Evolutionary conservation across 2,113 vertebrate species (phyloP).

Genomic region (Lepus europaeus): DNA sequence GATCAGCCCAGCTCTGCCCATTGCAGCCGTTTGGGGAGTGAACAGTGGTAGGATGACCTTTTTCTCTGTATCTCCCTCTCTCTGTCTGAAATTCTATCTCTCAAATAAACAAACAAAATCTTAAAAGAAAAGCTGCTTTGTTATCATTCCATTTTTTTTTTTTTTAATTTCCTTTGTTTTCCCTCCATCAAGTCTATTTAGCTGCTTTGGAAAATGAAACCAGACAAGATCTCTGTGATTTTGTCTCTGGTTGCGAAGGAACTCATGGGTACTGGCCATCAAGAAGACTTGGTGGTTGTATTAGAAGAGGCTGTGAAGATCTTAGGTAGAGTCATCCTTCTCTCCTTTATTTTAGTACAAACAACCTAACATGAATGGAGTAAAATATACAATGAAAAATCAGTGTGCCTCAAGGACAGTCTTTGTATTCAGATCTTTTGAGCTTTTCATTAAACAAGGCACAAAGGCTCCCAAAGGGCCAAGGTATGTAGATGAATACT

Average conservation of each 20-base stretch:
- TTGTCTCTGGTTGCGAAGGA: slow-evolving; percentile 93
- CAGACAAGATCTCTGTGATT: slow-evolving; percentile 94
- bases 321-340: slow-evolving; percentile 86
- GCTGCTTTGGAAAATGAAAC: slow-evolving; percentile 95
- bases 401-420: neutral
- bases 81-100: too few species aligned
- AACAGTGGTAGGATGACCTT: too few species aligned
- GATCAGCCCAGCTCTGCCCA: too few species aligned
- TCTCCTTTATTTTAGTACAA: neutral
- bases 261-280: slow-evolving; percentile 89
- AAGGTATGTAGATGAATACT: neutral
- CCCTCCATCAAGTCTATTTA: slow-evolving; percentile 92
- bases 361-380: neutral
- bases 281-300: slow-evolving; percentile 91
- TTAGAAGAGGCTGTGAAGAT: slow-evolving; percentile 92
- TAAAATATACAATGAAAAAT: neutral
- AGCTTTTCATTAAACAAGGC: slow-evolving; percentile 14
- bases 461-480: slow-evolving; percentile 12
- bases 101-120: too few species aligned
- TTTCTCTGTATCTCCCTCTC: too few species aligned
- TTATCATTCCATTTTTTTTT: neutral
- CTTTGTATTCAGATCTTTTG: neutral
- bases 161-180: neutral
- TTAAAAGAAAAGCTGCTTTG: slow-evolving; percentile 7
- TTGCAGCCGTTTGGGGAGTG: too few species aligned